Conservation (phyloP, 1,140 invertebrate species). For the Berghia stephanieae region DNA sequence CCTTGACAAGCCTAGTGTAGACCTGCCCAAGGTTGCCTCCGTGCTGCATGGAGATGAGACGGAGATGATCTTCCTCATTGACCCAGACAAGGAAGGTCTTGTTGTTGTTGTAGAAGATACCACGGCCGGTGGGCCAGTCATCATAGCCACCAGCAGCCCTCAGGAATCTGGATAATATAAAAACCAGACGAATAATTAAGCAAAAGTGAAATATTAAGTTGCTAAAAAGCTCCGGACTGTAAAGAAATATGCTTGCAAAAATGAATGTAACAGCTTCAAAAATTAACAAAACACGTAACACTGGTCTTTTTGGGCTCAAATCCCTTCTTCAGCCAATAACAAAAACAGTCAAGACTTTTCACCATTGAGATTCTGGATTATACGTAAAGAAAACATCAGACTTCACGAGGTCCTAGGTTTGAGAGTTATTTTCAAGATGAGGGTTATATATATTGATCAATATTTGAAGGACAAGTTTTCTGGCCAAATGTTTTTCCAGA, state of each 20-base stretch:
- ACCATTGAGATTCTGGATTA: no score
- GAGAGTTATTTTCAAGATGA: no score
- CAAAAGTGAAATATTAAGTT: background rate
- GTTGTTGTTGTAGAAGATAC: slow-evolving; percentile 93
- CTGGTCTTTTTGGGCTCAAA: background rate
- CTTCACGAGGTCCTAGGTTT: no score
- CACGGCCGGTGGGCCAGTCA: slow-evolving; percentile 94
- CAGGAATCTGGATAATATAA: slow-evolving; percentile 44
- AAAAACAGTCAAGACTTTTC: background rate
- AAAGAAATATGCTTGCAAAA: background rate
- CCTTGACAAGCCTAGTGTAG: slow-evolving; percentile 86
- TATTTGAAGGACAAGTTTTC: no score
- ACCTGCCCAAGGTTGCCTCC: slow-evolving; percentile 89
- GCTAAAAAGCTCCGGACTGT: background rate
- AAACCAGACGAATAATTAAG: background rate
- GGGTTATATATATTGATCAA: no score
- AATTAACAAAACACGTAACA: background rate
- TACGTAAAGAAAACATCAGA: no score
- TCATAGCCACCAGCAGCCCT: slow-evolving; percentile 74
- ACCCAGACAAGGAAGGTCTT: slow-evolving; percentile 98
- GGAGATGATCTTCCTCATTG: slow-evolving; percentile 97
- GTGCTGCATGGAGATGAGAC: slow-evolving; percentile 96
- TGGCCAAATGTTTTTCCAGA: no score
- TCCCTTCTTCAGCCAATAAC: background rate
- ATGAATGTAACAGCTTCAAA: background rate